A percentile compares a stretch with the other conserved stretches of the same genome.
Evolutionary conservation across 1,140 invertebrate species (phyloP).

Genomic region (Aphaenogaster rudis): DNA sequence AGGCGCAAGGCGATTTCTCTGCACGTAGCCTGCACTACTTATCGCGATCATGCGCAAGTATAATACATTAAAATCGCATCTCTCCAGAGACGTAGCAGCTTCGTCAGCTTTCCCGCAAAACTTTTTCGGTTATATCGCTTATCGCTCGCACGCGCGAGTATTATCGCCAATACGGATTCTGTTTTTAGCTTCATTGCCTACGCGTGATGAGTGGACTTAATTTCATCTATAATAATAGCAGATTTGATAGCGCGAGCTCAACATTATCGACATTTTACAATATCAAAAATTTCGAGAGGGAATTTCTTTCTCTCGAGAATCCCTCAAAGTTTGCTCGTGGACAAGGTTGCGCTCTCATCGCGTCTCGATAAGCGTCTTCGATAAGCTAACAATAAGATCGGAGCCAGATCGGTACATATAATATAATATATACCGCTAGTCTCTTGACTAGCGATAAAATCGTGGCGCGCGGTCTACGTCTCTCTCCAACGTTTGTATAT

Average conservation of each 20-base stretch:
- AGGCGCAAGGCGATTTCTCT: no score
- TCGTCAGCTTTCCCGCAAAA: neutral
- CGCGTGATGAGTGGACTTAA: neutral
- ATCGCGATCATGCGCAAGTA: conserved; percentile 21
- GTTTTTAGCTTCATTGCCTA: neutral
- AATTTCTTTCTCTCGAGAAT: neutral
- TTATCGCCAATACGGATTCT: conserved; percentile 2
- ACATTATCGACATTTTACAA: neutral
- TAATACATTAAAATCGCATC: neutral
- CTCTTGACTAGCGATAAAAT: neutral
- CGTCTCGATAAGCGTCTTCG: neutral
- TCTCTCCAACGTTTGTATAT: neutral
- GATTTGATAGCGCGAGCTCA: neutral
- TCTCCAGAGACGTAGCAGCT: neutral
- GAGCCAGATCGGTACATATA: neutral
- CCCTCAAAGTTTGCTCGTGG: neutral
- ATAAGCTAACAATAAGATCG: neutral
- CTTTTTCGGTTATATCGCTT: conserved; percentile 15
- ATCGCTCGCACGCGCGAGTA: neutral
- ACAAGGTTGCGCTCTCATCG: neutral
- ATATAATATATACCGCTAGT: neutral
- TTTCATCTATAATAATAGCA: neutral
- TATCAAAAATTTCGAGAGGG: neutral
- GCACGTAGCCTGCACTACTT: neutral
- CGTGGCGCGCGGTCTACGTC: no score